These are phyloP conservation scores for Leptinotarsa juncta DNA, from an alignment of 2,888 invertebrate species.

Conservation along the genomic window DNA sequence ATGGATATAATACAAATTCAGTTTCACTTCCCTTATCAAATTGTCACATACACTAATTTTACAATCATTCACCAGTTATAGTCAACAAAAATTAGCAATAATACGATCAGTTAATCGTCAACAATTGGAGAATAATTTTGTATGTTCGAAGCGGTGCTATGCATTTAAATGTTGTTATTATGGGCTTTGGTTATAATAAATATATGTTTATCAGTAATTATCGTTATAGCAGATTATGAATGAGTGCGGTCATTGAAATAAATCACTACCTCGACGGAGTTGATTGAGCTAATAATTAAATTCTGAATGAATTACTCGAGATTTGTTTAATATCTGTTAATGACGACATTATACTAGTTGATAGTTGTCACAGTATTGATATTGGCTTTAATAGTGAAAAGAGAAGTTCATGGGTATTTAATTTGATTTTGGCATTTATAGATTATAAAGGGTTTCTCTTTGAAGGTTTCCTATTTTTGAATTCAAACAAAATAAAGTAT, in stretches of 20 bases:
- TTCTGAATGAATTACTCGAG: not conserved
- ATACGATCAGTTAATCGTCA: not conserved
- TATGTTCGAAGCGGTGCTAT: conserved; percentile 5
- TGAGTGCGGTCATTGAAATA: not conserved
- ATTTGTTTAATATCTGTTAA: not conserved
- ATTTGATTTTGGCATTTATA: too few species aligned
- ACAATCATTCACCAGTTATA: not conserved
- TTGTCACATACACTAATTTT: too few species aligned
- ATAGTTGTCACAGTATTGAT: too few species aligned
- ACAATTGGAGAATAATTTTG: not conserved
- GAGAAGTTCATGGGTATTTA: too few species aligned
- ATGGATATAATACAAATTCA: too few species aligned
- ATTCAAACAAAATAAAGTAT: too few species aligned
- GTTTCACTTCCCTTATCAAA: too few species aligned
- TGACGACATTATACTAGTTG: not conserved
- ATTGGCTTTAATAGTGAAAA: too few species aligned
- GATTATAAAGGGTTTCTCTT: too few species aligned
- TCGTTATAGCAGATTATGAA: conserved; percentile 6
- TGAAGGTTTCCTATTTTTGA: too few species aligned
- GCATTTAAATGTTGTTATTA: conserved; percentile 14
- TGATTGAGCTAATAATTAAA: not conserved
- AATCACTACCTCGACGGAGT: not conserved
- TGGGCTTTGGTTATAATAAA: not conserved
- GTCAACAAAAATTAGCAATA: not conserved
- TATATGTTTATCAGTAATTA: conserved; percentile 2